phyloP scores from a whole-genome alignment of 2,888 invertebrate genomes.

The Protonemura montana region DNA sequence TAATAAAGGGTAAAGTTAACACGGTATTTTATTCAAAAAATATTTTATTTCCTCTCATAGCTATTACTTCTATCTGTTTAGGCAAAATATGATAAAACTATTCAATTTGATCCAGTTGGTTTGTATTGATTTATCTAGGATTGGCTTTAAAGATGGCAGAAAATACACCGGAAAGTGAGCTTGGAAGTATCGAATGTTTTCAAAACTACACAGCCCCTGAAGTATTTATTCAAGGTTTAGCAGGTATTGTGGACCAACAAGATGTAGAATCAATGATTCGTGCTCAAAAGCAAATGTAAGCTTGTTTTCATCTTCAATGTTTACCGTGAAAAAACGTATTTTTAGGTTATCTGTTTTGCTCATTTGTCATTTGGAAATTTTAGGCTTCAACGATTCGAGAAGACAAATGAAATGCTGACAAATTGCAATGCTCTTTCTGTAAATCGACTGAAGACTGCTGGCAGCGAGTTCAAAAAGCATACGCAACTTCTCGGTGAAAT shows the following conservation, averaged over 20 bases:
- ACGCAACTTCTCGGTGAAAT: slow-evolving; percentile 86
- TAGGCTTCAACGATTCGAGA: slow-evolving; percentile 95
- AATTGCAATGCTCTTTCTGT: slow-evolving; percentile 96
- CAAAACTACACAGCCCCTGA: slow-evolving; percentile 91
- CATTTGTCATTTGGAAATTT: slow-evolving; percentile 49
- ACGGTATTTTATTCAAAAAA: too few species aligned
- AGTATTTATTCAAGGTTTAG: slow-evolving; percentile 90
- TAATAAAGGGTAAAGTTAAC: too few species aligned
- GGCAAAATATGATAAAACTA: too few species aligned
- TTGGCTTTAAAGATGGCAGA: slow-evolving; percentile 53
- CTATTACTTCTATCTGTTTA: too few species aligned
- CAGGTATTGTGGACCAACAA: slow-evolving; percentile 89
- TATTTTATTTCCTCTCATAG: too few species aligned
- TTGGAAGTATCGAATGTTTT: slow-evolving; percentile 82
- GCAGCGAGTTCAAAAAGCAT: slow-evolving; percentile 89
- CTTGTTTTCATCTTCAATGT: slow-evolving; percentile 36
- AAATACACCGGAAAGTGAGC: slow-evolving; percentile 62
- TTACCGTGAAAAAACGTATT: background rate
- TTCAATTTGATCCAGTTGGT: too few species aligned
- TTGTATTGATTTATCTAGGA: background rate
- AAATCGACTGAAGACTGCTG: slow-evolving; percentile 83
- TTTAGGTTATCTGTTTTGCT: background rate
- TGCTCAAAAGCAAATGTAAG: slow-evolving; percentile 92
- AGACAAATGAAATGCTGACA: slow-evolving; percentile 98
- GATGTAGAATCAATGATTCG: slow-evolving; percentile 90